Evolutionary conservation across 1,140 invertebrate genomes (phyloP).

Genomic region (Coptotermes formosanus): DNA sequence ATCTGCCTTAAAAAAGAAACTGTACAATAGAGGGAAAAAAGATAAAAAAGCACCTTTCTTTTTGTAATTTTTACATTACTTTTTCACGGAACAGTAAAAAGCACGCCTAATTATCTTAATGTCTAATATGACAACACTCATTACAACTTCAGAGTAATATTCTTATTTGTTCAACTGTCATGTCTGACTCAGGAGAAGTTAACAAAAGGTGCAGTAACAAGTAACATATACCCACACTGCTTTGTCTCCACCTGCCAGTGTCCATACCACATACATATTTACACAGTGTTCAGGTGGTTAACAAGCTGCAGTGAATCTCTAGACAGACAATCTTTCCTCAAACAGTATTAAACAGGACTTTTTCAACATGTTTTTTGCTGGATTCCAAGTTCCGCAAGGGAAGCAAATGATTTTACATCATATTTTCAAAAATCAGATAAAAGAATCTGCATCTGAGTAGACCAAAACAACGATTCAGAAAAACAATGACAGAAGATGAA

Average conservation of each 20-base stretch:
- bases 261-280: background rate
- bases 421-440: background rate
- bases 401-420: background rate
- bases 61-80: constrained; percentile 29
- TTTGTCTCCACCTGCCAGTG: background rate
- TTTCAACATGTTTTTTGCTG: background rate
- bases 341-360: constrained; percentile 1
- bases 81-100: constrained; percentile 34
- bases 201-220: constrained; percentile 26
- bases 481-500: background rate
- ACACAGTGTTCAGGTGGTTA: background rate
- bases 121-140: constrained; percentile 29
- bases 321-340: background rate
- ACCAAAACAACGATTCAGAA: background rate
- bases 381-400: background rate
- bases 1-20: constrained; percentile 28
- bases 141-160: constrained; percentile 29
- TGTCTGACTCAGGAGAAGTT: constrained; percentile 15
- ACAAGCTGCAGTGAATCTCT: background rate
- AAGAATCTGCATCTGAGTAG: background rate
- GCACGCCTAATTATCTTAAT: constrained; percentile 25
- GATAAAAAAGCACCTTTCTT: constrained; percentile 31
- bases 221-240: constrained; percentile 24
- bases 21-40: constrained; percentile 29
- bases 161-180: constrained; percentile 22